Base-by-base conservation (phyloP, 2,888 invertebrate species). In the Cryptus viduatorius region DNA sequence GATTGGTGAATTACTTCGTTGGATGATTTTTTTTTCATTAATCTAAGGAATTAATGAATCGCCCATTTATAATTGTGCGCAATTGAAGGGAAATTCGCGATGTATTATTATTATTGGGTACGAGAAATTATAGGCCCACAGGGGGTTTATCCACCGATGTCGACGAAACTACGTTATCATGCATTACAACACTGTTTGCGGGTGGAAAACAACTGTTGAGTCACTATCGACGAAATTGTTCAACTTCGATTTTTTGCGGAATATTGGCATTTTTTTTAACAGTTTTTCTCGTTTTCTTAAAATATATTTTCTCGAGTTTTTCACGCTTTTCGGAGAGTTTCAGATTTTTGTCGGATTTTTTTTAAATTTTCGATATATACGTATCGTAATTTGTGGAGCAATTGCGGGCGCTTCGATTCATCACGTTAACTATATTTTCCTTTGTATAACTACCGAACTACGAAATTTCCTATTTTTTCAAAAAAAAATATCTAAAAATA, bases 401-500 rank as follows among this genome's bases (percentile, higher is more conserved):
- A 56, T 56, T 10, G 56, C 24, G 56, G 46, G 29, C 46, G 46
- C n/a, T 71, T 31, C 37, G 16, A 12, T 59, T 19, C 42, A 7
- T 31, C 24, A 31, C 29, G 37, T 56, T 72, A 46, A 37, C 24
- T 69, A 64, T 59, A 67, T 56, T 56, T 79, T 73, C 85, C 37
- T 85, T 87, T 31, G 59, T 88, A 88, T 67, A 88, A 75, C 88
- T 87, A 88, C 67, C 79, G 82, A 83, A 50, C 82, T 87, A 86
- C 82, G 84, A 86, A 84, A 82, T 81, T 67, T 83, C 75, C 87
- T 86, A 86, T 84, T 89, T 89, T 88, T 86, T 90, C 89, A 89
- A 92, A 90, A 91, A 90, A 91, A 91, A 92, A 91, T 90, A 89
- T 92, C 91, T 91, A 91, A 90, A 92, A 92, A 92, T 91, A 92